Base-by-base conservation (phyloP, 2,797 vertebrate genomes). In the Chelon labrosus region DNA sequence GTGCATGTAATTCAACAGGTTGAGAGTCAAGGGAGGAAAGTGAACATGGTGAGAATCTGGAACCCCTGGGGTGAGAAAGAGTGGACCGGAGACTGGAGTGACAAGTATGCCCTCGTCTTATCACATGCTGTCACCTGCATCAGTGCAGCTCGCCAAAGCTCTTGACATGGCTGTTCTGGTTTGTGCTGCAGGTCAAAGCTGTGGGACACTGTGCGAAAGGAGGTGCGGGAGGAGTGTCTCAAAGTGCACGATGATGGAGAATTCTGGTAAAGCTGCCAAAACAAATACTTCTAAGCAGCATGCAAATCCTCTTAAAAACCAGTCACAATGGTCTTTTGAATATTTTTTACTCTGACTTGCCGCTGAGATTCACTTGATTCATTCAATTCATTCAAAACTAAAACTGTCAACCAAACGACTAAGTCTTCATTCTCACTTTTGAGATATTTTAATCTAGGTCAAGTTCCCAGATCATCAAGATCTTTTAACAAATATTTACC, bases 21-120 rank as follows among this genome's bases (percentile, higher is more conserved):
- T 1, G 11, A 39, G 25, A 70, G 49, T 44, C 2, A 17, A 4
- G 67, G 38, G 4, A 53, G 20, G 5, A 42, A 19, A 1, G 67
- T 53, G 39, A 61, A 70, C 8, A 57, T 70, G 49, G 38, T 70
- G 57, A 17, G 57, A 37, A 20, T 61, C 38, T 60, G 38, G 67
- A 68, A 70, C 49, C 39, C 57, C 2, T 70, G 67, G 67, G 47
- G 57, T 17, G n/a, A 53, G 20, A 53, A 17, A 13, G 60, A 56
- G 60, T 64, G 52, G 52, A 71, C 1, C 7, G 44, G 44, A 47
- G 44, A 8, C 9, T 47, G 44, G 44, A 47, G 17, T n/a, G 44
- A 47, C 44, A 17, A 47, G 44, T 47, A n/a, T 3, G 44, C 2
- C 6, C 13, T 7, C 3, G 7, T 46, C 16, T 7, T 5, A 2